Percentiles rank a stretch among this genome's conserved stretches.
Evolutionary conservation across 2,797 vertebrate species (phyloP).

Genomic region (Sebastes minor): DNA sequence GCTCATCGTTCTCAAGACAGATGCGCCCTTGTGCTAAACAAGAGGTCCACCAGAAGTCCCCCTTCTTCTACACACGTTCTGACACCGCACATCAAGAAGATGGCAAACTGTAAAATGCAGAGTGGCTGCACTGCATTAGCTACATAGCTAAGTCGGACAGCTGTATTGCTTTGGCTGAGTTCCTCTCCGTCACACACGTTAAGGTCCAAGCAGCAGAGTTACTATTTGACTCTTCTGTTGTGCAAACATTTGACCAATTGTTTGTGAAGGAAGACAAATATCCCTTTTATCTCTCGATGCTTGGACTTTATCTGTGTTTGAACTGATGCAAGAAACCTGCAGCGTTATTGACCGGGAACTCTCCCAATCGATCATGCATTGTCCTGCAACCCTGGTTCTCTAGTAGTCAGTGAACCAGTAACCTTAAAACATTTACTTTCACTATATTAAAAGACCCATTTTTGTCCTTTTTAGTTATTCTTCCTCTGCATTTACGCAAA

Average conservation of each 20-base stretch:
- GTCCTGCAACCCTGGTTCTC: constrained; percentile 62
- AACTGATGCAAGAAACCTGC: constrained; percentile 20
- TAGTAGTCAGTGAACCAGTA: constrained; percentile 62
- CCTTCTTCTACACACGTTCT: constrained; percentile 88
- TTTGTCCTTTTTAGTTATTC: constrained; percentile 58
- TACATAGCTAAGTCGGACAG: constrained; percentile 52
- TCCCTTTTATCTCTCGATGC: constrained; percentile 21
- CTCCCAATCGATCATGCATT: constrained; percentile 61
- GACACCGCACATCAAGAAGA: constrained; percentile 64
- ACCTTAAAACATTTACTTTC: constrained; percentile 59
- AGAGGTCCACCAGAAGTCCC: constrained; percentile 86
- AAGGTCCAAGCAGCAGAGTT: constrained; percentile 54
- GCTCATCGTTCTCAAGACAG: constrained; percentile 77
- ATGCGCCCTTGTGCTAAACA: constrained; percentile 86
- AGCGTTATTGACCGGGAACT: constrained; percentile 49
- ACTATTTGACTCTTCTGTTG: constrained; percentile 13
- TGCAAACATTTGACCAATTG: constrained; percentile 84
- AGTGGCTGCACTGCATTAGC: constrained; percentile 76
- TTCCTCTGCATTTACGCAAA: constrained; percentile 67
- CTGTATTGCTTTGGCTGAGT: constrained; percentile 63
- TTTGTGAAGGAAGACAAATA: constrained; percentile 75
- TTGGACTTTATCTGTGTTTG: constrained; percentile 55
- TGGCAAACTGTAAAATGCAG: constrained; percentile 43
- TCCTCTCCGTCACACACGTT: constrained; percentile 14
- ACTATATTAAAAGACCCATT: constrained; percentile 41